These are phyloP conservation scores for Volucella bombylans DNA, from an alignment of 2,888 invertebrate genomes.

Conservation along the genomic window DNA sequence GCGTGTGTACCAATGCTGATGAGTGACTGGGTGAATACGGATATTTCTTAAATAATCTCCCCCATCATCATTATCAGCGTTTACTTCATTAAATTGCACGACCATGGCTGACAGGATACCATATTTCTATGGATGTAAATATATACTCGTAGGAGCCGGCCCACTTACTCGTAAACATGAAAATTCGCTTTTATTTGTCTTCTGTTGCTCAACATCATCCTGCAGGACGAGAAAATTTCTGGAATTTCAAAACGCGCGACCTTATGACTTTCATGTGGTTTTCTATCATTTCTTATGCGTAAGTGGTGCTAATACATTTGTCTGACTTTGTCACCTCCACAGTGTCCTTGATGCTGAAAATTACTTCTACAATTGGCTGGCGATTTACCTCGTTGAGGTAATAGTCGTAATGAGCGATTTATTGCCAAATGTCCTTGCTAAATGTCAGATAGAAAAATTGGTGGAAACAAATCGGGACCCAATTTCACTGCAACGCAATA, in stretches of 20 bases:
- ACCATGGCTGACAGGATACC: background rate
- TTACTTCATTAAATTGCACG: slow-evolving; percentile 37
- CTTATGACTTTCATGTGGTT: slow-evolving; percentile 10
- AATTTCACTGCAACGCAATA: slow-evolving; percentile 20
- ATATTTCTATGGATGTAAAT: no score
- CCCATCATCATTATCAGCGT: slow-evolving; percentile 26
- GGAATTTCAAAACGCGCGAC: slow-evolving; percentile 8
- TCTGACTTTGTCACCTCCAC: background rate
- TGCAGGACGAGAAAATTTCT: slow-evolving; percentile 5
- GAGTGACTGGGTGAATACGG: background rate
- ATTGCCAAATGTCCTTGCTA: slow-evolving; percentile 49
- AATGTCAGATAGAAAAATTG: slow-evolving; percentile 5
- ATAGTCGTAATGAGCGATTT: slow-evolving; percentile 45
- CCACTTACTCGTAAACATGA: slow-evolving; percentile 9
- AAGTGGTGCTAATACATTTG: background rate
- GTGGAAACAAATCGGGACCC: background rate
- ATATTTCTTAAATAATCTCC: slow-evolving; percentile 17
- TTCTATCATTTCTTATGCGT: slow-evolving; percentile 16
- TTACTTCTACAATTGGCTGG: background rate
- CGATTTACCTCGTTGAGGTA: slow-evolving; percentile 17
- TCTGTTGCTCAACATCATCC: background rate
- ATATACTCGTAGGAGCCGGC: background rate
- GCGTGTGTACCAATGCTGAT: background rate
- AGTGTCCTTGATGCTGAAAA: slow-evolving; percentile 19
- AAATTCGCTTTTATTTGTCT: background rate